Evolutionary conservation across 2,888 invertebrate species (phyloP), one percentile per base, ranked within the genome.

Genomic region (Papilio protenor): DNA sequence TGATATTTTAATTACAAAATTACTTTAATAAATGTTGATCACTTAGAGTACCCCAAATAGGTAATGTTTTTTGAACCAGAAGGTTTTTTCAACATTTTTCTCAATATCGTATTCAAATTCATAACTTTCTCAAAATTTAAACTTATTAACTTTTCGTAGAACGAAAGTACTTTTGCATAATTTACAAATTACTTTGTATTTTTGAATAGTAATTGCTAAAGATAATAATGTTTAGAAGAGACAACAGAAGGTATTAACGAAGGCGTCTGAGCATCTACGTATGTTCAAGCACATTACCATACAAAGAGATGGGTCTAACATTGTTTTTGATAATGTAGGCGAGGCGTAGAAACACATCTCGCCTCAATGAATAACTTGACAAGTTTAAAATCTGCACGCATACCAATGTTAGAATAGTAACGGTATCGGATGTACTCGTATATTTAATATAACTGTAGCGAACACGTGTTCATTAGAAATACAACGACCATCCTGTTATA

Each of bases 241-340:
- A 72, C 55, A 21, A 61, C 49, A 10, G 61, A 40, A 64, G 47
- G 21, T 33, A 47, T 45, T 57, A 69, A 73, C 59, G 73, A 47
- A 72, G 47, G 75, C 72, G 55, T 75, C n/a, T 78, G 14, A 49
- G 18, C 71, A 78, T 77, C 74, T 64, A 75, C 66, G 47, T 55
- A 40, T 40, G 40, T 40, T 8, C 40, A 33, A 5, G 18, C 40
- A 52, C 47, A 78, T 78, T 78, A 78, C 69, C 78, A 78, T 78
- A 78, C 75, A 78, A 78, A 78, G 78, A 78, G 57, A 78, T 59
- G 71, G 59, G 55, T 45, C 71, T 59, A 21, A 73, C 78, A 76
- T 78, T 78, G 78, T 78, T 59, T 78, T 69, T 75, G 45, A 72
- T 72, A 49, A 76, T 76, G 78, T 78, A 78, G 76, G 78, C 78